Base-by-base conservation (phyloP, 2,113 vertebrate genomes). In the Ibidorhyncha struthersii region DNA sequence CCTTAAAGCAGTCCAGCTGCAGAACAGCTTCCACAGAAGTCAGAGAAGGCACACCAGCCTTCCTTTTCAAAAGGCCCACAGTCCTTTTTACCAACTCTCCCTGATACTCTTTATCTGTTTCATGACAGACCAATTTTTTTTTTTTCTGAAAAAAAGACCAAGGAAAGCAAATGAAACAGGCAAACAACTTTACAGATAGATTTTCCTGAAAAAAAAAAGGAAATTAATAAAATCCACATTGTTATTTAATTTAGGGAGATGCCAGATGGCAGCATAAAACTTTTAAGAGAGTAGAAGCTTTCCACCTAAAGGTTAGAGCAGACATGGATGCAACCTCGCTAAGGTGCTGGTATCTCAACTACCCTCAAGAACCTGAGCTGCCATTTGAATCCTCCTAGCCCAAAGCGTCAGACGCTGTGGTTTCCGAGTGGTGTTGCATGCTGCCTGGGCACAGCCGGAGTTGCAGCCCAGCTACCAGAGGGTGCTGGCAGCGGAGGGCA, bases 381-480 rank as follows among this genome's bases (percentile, higher is more conserved):
- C 69, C 25, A 5, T 13, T 4, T 49, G 78, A 82, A 53, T n/a
- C 30, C 53, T 38, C 34, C n/a, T 9, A 45, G 9, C 5, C 62
- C 29, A 5, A 0, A 0, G 2, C 1, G 1, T 15, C 40, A 19
- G 67, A 66, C 45, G 4, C n/a, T 10, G 43, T 2, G 32, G 55
- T n/a, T 58, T 15, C 82, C 2, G 2, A 40, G 50, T 40, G 59
- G 65, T 45, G 43, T n/a, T 4, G 1, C 25, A 16, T 1, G 0
- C 49, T 36, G 59, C 32, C 70, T 9, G 2, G 45, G 52, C 74
- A 55, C 18, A 56, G 56, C 34, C 25, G 56, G 74, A 78, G 23
- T 2, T n/a, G 29, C 70, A 82, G 47, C 55, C 61, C 58, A 2
- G 3, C 4, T 56, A 34, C 26, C 71, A 49, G 50, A 23, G 25